Evolutionary conservation across 2,888 invertebrate species (phyloP).

Genomic region (Chaitophorus viminalis): DNA sequence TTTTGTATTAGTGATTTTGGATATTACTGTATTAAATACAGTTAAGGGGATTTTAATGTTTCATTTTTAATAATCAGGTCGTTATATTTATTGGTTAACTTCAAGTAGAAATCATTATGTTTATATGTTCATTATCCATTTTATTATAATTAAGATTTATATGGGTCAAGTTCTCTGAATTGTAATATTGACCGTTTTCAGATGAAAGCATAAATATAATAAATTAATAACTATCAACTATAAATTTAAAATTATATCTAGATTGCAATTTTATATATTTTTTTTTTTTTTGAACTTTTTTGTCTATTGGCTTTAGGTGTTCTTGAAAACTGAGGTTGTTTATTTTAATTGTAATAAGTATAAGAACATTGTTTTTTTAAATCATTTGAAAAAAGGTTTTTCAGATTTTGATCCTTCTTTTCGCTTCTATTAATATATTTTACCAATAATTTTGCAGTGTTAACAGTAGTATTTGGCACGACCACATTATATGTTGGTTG

Average conservation of each 20-base stretch:
- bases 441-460: slow-evolving; percentile 55
- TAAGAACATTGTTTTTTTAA: not conserved
- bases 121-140: not conserved
- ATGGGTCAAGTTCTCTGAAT: not conserved
- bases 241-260: not conserved
- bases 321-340: not conserved
- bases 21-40: not conserved
- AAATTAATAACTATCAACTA: not conserved
- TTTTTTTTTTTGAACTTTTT: not conserved
- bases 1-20: not conserved
- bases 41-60: not conserved
- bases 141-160: not conserved
- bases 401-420: not conserved
- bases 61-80: not conserved
- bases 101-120: too few species aligned
- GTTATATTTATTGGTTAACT: not conserved
- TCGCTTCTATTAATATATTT: slow-evolving; percentile 54
- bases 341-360: not conserved
- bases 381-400: not conserved
- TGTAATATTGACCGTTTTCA: not conserved
- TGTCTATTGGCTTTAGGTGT: slow-evolving; percentile 4
- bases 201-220: not conserved
- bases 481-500: slow-evolving; percentile 59
- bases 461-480: slow-evolving; percentile 57
- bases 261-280: not conserved